Evolutionary conservation across 2,113 vertebrate species (phyloP).

Genomic region (Cryptotis parvus): DNA sequence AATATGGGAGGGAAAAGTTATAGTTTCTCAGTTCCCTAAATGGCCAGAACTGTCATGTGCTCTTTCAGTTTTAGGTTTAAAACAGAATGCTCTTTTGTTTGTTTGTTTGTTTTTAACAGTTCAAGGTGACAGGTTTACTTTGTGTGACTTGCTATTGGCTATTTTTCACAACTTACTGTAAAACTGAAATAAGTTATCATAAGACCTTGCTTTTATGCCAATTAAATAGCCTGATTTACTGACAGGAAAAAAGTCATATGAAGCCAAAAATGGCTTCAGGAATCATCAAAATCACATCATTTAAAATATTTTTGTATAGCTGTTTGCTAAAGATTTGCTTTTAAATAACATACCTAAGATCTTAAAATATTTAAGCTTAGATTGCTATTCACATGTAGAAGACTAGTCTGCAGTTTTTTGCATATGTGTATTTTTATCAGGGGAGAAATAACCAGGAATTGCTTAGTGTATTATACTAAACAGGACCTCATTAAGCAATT

Average conservation of each 20-base stretch:
- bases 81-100: too few species aligned
- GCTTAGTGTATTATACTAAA: slow-evolving; percentile 4
- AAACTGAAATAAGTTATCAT: slow-evolving; percentile 7
- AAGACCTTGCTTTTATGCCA: not conserved
- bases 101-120: not conserved
- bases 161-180: not conserved
- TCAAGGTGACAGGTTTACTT: not conserved
- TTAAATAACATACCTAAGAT: slow-evolving; percentile 22
- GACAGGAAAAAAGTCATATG: not conserved
- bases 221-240: not conserved
- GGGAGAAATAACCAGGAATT: slow-evolving; percentile 42
- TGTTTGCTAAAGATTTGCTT: slow-evolving; percentile 1
- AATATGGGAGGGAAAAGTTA: not conserved
- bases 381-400: slow-evolving; percentile 23
- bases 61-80: slow-evolving; percentile 1
- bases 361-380: slow-evolving; percentile 25
- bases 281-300: not conserved
- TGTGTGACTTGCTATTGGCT: not conserved
- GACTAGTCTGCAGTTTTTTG: slow-evolving; percentile 42
- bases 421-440: not conserved
- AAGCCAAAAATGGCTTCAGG: slow-evolving; percentile 18
- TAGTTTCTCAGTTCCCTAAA: not conserved
- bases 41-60: not conserved
- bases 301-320: not conserved
- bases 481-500: slow-evolving; percentile 43